phyloP scores from a whole-genome alignment of 1,140 invertebrate genomes.

The Halictus rubicundus region DNA sequence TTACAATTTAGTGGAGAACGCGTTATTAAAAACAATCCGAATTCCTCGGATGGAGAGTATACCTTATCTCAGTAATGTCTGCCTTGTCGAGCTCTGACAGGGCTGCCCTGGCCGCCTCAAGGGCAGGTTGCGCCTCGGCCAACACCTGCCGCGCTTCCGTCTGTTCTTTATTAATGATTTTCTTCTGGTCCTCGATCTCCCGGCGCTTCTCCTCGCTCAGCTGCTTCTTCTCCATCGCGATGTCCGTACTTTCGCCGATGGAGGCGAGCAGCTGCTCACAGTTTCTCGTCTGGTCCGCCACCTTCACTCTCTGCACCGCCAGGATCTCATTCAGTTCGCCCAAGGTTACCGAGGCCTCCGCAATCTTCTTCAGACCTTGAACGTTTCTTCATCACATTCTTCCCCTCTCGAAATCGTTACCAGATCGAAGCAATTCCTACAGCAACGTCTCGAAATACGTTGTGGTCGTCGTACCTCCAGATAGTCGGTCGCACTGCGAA shows the following conservation, averaged over 20 bases:
- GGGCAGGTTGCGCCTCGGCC: slow-evolving; percentile 88
- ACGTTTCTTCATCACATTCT: neutral
- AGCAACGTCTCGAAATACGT: neutral
- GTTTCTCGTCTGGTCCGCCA: slow-evolving; percentile 87
- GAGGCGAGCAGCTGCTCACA: slow-evolving; percentile 87
- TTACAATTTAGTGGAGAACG: too few species aligned
- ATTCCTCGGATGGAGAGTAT: neutral
- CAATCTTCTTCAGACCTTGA: slow-evolving; percentile 87
- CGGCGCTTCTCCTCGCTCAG: slow-evolving; percentile 88
- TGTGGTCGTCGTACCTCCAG: slow-evolving; percentile 67
- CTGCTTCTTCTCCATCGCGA: slow-evolving; percentile 88
- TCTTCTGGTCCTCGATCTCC: slow-evolving; percentile 90
- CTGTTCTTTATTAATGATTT: slow-evolving; percentile 89
- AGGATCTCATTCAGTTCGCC: slow-evolving; percentile 87
- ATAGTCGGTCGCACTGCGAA: slow-evolving; percentile 74
- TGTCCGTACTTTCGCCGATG: slow-evolving; percentile 84
- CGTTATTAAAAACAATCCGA: too few species aligned
- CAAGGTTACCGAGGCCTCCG: slow-evolving; percentile 88
- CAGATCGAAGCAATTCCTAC: too few species aligned
- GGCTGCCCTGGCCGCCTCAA: slow-evolving; percentile 89
- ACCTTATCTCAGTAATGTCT: slow-evolving; percentile 94
- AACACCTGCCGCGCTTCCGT: slow-evolving; percentile 89
- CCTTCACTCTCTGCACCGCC: slow-evolving; percentile 88
- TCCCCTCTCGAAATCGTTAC: too few species aligned
- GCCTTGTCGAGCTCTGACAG: slow-evolving; percentile 91